These are phyloP conservation scores for Drosophila antonietae DNA, from an alignment of 2,888 invertebrate species.

Conservation along the genomic window DNA sequence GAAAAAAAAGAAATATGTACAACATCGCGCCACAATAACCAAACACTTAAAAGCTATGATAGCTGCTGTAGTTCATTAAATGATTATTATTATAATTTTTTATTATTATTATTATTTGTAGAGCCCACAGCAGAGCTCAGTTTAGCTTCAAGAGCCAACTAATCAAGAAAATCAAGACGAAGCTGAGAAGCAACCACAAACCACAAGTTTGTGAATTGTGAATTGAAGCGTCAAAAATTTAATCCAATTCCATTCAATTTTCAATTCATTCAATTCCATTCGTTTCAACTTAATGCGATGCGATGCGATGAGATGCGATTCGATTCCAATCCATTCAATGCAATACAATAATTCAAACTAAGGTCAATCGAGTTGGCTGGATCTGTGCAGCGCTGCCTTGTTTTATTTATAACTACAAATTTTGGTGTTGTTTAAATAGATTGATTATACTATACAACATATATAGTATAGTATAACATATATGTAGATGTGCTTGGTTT, in stretches of 20 bases:
- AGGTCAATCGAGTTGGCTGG: conserved; percentile 56
- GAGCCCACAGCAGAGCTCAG: neutral
- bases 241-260: conserved; percentile 23
- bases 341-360: conserved; percentile 62
- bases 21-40: conserved; percentile 2
- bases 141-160: neutral
- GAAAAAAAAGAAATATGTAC: neutral
- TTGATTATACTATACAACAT: conserved; percentile 56
- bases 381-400: conserved; percentile 15
- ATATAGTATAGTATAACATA: conserved; percentile 29
- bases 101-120: neutral
- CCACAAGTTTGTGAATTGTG: conserved; percentile 30
- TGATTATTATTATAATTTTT: conserved; percentile 1
- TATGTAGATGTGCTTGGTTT: conserved; percentile 39
- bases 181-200: neutral
- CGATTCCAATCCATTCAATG: conserved; percentile 46
- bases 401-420: conserved; percentile 51
- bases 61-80: conserved; percentile 2
- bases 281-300: conserved; percentile 29
- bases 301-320: conserved; percentile 26
- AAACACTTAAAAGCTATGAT: neutral
- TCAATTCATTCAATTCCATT: conserved; percentile 19
- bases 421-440: conserved; percentile 64
- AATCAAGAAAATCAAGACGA: neutral
- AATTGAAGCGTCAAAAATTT: conserved; percentile 26